Conservation (phyloP, 2,888 invertebrate genomes). For the Coronaproctus castanopsis region DNA sequence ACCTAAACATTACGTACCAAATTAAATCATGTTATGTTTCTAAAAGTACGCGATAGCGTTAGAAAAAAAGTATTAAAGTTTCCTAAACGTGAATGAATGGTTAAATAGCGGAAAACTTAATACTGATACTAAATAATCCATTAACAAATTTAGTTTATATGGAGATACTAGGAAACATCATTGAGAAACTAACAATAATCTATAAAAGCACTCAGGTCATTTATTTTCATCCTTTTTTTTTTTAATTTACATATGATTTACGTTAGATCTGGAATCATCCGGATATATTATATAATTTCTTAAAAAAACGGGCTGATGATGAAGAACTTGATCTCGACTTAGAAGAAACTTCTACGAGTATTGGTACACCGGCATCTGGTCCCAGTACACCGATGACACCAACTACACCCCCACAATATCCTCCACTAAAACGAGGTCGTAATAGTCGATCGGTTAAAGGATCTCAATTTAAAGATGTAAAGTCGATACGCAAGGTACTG, state of each 20-base stretch:
- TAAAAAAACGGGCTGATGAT: slow-evolving; percentile 58
- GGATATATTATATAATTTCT: slow-evolving; percentile 70
- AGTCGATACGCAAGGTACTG: slow-evolving; percentile 14
- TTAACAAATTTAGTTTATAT: background rate
- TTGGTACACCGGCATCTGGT: slow-evolving; percentile 19
- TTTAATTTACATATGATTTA: slow-evolving; percentile 6
- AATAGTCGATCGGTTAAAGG: slow-evolving; percentile 12
- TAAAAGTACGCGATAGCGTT: too few relatives aligned
- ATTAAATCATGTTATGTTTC: too few relatives aligned
- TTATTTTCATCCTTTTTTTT: background rate
- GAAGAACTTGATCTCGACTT: slow-evolving; percentile 53
- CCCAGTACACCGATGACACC: slow-evolving; percentile 18
- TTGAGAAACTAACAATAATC: too few relatives aligned
- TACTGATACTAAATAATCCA: background rate
- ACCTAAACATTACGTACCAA: too few relatives aligned
- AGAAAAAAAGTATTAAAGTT: too few relatives aligned
- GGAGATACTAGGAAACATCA: too few relatives aligned
- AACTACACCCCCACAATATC: slow-evolving; percentile 16
- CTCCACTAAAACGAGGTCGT: slow-evolving; percentile 20
- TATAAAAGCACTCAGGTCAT: too few relatives aligned
- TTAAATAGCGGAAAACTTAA: background rate
- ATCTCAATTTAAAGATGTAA: slow-evolving; percentile 12
- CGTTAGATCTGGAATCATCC: slow-evolving; percentile 79
- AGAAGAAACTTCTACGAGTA: slow-evolving; percentile 48
- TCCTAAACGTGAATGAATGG: too few relatives aligned